Evolutionary conservation across 2,113 vertebrate species (phyloP), one percentile per base, ranked within the genome.

Genomic region (Microcebus griseorufus): DNA sequence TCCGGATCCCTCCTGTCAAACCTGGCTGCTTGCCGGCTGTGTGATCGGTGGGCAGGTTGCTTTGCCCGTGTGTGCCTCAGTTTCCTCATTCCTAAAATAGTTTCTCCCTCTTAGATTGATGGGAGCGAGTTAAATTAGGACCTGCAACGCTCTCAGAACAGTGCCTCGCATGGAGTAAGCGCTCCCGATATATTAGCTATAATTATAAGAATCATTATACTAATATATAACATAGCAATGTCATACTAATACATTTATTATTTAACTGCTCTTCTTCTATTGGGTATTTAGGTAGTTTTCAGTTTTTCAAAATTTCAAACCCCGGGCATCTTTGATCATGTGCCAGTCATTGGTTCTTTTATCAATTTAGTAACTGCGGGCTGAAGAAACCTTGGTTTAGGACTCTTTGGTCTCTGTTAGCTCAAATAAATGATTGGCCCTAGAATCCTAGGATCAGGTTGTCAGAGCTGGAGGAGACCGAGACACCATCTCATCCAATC

Each of bases 1-100:
- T 2, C 37, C 2, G 58, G 83, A 1, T 53, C 32, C 13, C 10
- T 32, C 1, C n/a, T 25, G 6, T 58, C 0, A 13, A 1, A 27
- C 83, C 67, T 76, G 72, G 42, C 81, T 65, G 0, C 86, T 58
- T 32, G 2, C 0, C 17, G 0, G 34, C 45, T 20, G 48, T 32
- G 37, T 42, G 67, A 23, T 53, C 0, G 13, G 0, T 29, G 65
- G 29, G 16, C 48, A 29, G 1, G 45, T 23, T 39, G 25, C 83
- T 81, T 80, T 25, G 55, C 32, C 82, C 9, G 20, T 34, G 73
- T 23, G 11, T 2, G 32, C 75, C 37, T 83, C 55, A 7, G 81
- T 64, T 76, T 79, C 60, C 51, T 73, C 29, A 16, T 62, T 48
- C 73, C 12, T 8, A 32, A 86, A 87, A n/a, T 37, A 14, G 22